phyloP scores from a whole-genome alignment of 2,113 vertebrate genomes.

The Strix aluco region DNA sequence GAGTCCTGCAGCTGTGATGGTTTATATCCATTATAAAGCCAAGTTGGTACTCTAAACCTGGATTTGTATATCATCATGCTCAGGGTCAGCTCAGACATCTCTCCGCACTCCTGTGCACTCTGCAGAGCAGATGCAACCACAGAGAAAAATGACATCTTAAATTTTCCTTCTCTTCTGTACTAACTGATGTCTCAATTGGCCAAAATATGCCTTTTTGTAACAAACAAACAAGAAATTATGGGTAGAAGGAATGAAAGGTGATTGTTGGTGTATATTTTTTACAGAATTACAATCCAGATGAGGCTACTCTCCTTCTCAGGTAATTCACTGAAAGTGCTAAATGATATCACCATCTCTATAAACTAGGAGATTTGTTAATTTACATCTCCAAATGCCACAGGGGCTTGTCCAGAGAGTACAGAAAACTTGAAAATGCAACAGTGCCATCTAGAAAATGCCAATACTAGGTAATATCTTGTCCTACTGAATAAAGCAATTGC shows the following conservation, averaged over 20 bases:
- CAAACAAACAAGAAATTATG: not conserved
- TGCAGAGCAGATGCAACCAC: not conserved
- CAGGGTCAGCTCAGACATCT: not conserved
- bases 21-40: not conserved
- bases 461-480: not conserved
- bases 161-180: not conserved
- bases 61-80: not conserved
- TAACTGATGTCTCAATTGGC: not conserved
- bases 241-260: not conserved
- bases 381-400: not conserved
- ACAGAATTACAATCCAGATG: not conserved
- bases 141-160: not conserved
- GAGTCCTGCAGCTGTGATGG: not conserved
- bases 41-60: not conserved
- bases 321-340: not conserved
- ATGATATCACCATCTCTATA: not conserved
- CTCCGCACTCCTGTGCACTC: not conserved
- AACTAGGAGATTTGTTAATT: not conserved
- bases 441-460: not conserved
- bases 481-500: not conserved
- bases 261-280: not conserved
- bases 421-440: not conserved
- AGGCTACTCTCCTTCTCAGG: not conserved
- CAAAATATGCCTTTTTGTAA: not conserved
- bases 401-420: not conserved